Evolutionary conservation across 2,888 invertebrate species (phyloP), one percentile per base, ranked within the genome.

Genomic region (Perithous albicinctus): DNA sequence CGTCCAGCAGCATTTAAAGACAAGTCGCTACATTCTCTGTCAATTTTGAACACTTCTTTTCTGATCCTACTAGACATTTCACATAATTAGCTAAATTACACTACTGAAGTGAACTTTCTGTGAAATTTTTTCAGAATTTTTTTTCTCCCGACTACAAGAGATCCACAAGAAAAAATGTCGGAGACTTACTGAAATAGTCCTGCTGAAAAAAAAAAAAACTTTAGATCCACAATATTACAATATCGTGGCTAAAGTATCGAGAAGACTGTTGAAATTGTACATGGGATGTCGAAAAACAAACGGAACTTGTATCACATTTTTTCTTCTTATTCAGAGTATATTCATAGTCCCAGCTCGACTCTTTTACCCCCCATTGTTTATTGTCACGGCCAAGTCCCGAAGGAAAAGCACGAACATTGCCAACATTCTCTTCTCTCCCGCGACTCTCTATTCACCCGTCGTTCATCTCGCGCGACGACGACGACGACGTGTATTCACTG

Each of bases 341-440:
- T n/a, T n/a, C 12, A 26, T 12, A 54, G 23, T 48, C 7, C 10
- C 20, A 7, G 23, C n/a, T 56, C 56, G 56, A 6, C 32, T 32
- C 15, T 59, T 59, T 32, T 18, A n/a, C n/a, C n/a, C 15, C 4
- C 18, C 35, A 35, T 59, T 35, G 59, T 32, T 32, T 32, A 59
- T 59, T 59, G 59, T 59, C 59, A 59, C 59, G 32, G 32, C 32
- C 32, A 32, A 59, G 59, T 59, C 59, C 59, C 59, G 18, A 32
- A 32, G 59, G 59, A 59, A 32, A 59, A 32, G n/a, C 15, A n/a
- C 59, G 18, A 32, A 32, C 32, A 3, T 59, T 23, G 32, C 8
- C 18, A 32, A 59, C 59, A 32, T 59, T 59, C 23, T 29, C 10
- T 35, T 59, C 59, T 59, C n/a, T n/a, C n/a, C 7, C 8, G 15